A percentile compares a stretch with the other conserved stretches of the same genome.
These are phyloP conservation scores for Spisula subtruncata DNA, from an alignment of 2,888 invertebrate species.

Conservation along the genomic window DNA sequence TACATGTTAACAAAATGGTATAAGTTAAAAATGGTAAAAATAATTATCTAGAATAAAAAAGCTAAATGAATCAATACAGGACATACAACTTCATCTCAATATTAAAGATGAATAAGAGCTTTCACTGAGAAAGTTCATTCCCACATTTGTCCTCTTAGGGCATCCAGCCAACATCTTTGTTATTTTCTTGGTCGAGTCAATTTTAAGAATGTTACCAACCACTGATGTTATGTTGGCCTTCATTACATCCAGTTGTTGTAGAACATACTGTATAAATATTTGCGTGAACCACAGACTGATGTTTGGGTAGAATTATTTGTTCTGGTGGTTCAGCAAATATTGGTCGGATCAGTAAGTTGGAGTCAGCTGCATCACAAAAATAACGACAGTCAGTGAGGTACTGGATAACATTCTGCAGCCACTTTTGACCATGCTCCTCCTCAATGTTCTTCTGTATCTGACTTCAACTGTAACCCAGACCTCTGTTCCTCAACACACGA, in stretches of 20 bases:
- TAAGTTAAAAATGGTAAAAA: no score
- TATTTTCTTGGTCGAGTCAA: slow-evolving; percentile 78
- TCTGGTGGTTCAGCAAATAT: slow-evolving; percentile 58
- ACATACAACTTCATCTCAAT: no score
- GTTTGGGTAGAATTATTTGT: no score
- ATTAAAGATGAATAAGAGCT: no score
- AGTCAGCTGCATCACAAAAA: slow-evolving; percentile 41
- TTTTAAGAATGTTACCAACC: slow-evolving; percentile 74
- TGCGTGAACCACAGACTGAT: no score
- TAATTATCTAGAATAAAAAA: no score
- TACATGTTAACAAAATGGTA: no score
- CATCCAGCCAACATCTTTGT: slow-evolving; percentile 67
- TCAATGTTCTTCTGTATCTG: slow-evolving; percentile 66
- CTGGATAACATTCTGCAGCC: slow-evolving; percentile 44
- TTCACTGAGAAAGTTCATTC: no score
- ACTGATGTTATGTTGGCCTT: slow-evolving; percentile 74
- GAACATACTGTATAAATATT: no score
- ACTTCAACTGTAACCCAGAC: slow-evolving; percentile 70
- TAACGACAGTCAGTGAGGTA: slow-evolving; percentile 63
- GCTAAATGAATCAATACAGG: no score
- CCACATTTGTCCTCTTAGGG: neutral
- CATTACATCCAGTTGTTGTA: slow-evolving; percentile 68
- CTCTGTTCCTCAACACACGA: slow-evolving; percentile 64
- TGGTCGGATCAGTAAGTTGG: slow-evolving; percentile 29
- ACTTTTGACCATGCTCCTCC: slow-evolving; percentile 67